phyloP scores from a whole-genome alignment of 2,888 invertebrate genomes.

The Agonopterix alstromeriana region DNA sequence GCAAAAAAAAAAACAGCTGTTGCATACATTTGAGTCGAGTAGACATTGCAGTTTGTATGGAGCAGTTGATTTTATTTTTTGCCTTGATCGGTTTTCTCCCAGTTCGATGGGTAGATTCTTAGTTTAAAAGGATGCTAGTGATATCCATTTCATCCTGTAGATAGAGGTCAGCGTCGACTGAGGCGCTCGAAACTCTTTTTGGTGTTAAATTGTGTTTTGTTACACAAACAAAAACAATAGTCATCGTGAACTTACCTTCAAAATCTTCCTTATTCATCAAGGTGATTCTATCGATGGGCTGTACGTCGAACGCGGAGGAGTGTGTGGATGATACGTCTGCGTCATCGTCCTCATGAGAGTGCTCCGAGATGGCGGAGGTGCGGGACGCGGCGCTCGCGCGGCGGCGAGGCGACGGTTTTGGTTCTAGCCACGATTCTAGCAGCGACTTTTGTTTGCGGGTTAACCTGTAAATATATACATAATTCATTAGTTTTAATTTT shows the following conservation, averaged over 20 bases:
- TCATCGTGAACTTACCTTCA: slow-evolving; percentile 43
- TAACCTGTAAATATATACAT: slow-evolving; percentile 39
- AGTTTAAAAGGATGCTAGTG: too few relatives aligned
- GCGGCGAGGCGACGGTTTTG: slow-evolving; percentile 9
- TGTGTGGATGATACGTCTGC: slow-evolving; percentile 19
- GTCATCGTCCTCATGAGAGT: slow-evolving; percentile 26
- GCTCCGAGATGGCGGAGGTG: slow-evolving; percentile 12
- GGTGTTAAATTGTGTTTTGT: not conserved
- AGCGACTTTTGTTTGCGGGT: slow-evolving; percentile 66
- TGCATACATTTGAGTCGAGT: too few relatives aligned
- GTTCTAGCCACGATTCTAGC: slow-evolving; percentile 42
- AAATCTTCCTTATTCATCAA: slow-evolving; percentile 63
- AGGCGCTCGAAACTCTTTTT: too few relatives aligned
- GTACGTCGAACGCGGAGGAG: slow-evolving; percentile 35
- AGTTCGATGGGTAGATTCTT: too few relatives aligned
- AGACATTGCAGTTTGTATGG: too few relatives aligned
- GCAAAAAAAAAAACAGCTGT: too few relatives aligned
- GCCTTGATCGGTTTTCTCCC: too few relatives aligned
- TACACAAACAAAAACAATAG: not conserved
- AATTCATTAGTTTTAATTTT: too few relatives aligned
- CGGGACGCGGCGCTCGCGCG: slow-evolving; percentile 14
- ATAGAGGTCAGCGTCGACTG: too few relatives aligned
- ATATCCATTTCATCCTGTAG: too few relatives aligned
- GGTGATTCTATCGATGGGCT: slow-evolving; percentile 60
- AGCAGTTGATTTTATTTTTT: too few relatives aligned